A percentile compares a stretch with the other conserved stretches of the same genome.
Evolutionary conservation across 2,797 vertebrate genomes (phyloP).

Genomic region (Gallinago nigripennis): DNA sequence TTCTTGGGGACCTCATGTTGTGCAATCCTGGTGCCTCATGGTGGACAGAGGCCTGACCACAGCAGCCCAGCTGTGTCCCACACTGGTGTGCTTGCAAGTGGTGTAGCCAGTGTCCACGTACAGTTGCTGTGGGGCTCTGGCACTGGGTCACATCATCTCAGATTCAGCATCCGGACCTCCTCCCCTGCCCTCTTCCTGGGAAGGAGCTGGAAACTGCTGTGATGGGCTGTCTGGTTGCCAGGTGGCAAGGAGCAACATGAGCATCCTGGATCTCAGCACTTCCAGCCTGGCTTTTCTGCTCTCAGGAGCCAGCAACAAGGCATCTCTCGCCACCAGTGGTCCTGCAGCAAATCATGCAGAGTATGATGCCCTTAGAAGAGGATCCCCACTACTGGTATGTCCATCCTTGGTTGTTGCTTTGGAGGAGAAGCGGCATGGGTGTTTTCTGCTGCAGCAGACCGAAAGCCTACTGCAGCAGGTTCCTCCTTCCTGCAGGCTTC

Average conservation of each 20-base stretch:
- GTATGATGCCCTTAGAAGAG: neutral
- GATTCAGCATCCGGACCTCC: neutral
- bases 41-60: neutral
- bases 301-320: neutral
- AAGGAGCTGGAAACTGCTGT: neutral
- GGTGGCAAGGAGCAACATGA: neutral
- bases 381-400: neutral
- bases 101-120: neutral
- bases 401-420: neutral
- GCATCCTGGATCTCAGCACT: neutral
- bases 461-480: neutral
- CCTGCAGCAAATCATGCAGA: neutral
- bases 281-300: neutral
- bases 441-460: neutral
- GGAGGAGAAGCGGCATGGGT: neutral
- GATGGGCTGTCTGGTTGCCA: neutral
- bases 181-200: neutral
- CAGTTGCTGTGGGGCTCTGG: neutral
- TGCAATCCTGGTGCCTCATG: neutral
- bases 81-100: neutral
- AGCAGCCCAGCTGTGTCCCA: neutral
- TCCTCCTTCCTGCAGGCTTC: neutral
- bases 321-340: neutral
- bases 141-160: neutral
- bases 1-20: fast-evolving